Evolutionary conservation across 1,140 invertebrate species (phyloP).

Genomic region (Rhopalosiphum maidis): DNA sequence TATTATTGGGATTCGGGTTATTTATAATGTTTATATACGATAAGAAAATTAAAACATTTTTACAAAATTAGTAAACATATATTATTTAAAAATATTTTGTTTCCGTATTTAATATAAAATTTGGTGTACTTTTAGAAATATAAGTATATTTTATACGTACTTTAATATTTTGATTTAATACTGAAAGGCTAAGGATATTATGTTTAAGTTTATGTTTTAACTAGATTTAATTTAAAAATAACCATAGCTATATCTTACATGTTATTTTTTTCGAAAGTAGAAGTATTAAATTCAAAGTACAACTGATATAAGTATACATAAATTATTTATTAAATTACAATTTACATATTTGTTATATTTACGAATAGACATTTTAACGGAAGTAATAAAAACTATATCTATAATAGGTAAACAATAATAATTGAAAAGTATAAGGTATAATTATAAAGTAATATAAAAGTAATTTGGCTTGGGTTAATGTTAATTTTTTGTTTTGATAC

Average conservation of each 20-base stretch:
- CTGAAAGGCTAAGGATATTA: neutral
- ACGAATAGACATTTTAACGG: neutral
- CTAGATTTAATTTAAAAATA: neutral
- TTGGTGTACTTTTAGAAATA: too few species aligned
- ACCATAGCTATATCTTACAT: too few species aligned
- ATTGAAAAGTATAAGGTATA: neutral
- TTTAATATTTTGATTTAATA: neutral
- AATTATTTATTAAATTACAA: neutral
- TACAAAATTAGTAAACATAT: too few species aligned
- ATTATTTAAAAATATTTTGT: too few species aligned
- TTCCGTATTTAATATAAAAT: too few species aligned
- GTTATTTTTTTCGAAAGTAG: too few species aligned
- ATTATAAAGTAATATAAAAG: neutral
- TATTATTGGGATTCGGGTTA: neutral
- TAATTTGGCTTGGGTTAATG: neutral
- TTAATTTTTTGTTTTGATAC: neutral
- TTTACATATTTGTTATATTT: neutral
- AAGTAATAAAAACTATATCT: neutral
- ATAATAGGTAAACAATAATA: neutral
- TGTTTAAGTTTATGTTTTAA: neutral
- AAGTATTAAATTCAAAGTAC: too few species aligned
- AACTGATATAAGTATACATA: neutral
- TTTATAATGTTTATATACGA: too few species aligned
- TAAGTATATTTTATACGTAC: neutral
- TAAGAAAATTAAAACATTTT: too few species aligned